These are phyloP conservation scores for Campylomormyrus numenius DNA, from an alignment of 2,113 vertebrate genomes.

Conservation along the genomic window DNA sequence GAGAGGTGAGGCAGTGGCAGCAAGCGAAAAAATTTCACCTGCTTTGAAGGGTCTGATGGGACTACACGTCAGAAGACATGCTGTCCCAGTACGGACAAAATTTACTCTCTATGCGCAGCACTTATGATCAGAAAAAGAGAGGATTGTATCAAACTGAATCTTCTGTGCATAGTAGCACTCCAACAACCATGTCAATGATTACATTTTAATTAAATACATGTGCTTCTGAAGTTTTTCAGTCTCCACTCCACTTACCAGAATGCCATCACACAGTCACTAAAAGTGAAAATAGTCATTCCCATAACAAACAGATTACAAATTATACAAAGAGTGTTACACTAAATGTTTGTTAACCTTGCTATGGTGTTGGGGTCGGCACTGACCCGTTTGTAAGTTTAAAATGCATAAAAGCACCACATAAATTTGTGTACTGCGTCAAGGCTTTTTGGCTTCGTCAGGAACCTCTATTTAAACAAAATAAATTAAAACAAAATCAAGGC, in stretches of 20 bases:
- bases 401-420: too few relatives aligned
- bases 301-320: neutral
- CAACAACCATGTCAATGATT: neutral
- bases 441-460: too few relatives aligned
- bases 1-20: conserved; percentile 31
- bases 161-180: neutral
- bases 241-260: neutral
- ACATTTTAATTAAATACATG: neutral
- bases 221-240: neutral
- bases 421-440: too few relatives aligned
- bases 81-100: neutral
- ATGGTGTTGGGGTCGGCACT: too few relatives aligned
- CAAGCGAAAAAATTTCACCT: conserved; percentile 25
- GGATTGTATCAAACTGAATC: conserved; percentile 15
- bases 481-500: too few relatives aligned
- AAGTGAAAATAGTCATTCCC: neutral
- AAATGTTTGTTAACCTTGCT: neutral
- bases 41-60: conserved; percentile 12
- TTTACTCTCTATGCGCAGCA: neutral
- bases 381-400: too few relatives aligned
- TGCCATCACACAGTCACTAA: neutral
- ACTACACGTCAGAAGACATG: conserved; percentile 9
- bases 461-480: too few relatives aligned
- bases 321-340: neutral
- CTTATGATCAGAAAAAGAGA: conserved; percentile 6